Base-by-base conservation (phyloP, 2,888 invertebrate genomes). In the Cheilosia pagana region DNA sequence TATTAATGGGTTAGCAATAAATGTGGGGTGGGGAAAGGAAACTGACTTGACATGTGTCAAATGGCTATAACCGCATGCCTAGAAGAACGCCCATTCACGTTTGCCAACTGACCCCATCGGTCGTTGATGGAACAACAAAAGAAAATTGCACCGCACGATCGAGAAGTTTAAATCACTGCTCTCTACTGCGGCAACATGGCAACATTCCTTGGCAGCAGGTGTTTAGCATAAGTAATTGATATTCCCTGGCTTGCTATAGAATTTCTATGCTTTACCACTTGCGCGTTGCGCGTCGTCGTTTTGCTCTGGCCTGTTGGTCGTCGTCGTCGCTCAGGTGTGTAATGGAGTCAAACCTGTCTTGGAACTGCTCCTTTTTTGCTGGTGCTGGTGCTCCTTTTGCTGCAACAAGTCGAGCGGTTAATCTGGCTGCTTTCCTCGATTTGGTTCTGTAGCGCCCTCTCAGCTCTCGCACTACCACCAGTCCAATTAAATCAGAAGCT, bases 221-320 rank as follows among this genome's bases (percentile, higher is more conserved):
- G 91, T 91, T 91, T 91, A 91, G 90, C 90, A 91, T 90, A 91
- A 91, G 91, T 91, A 91, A 91, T 91, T 91, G 91, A 90, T 91
- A 91, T 91, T 91, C 91, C 88, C 88, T 39, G 71, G 70, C 48
- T 81, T 65, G 85, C 71, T 71, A 81, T 81, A 85, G 85, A 85
- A 81, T 76, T 81, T 81, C 85, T 81, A 71, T 76, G 70, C 55
- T 39, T 75, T 71, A 53, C 75, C 81, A 81, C 71, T 75, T 70
- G 70, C 23, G 82, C 35, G 35, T 35, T 35, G 68, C 16, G 60
- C 71, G 60, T 68, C 71, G 60, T 68, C 65, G 65, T 65, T 60
- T 68, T 57, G 70, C 39, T 55, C 39, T 55, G 74, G 48, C 48
- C 43, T 31, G 71, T 35, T 43, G 67, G 19, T 43, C 52, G 25